Evolutionary conservation across 2,797 vertebrate species (phyloP), one percentile per base, ranked within the genome.

Genomic region (Chelonia mydas): DNA sequence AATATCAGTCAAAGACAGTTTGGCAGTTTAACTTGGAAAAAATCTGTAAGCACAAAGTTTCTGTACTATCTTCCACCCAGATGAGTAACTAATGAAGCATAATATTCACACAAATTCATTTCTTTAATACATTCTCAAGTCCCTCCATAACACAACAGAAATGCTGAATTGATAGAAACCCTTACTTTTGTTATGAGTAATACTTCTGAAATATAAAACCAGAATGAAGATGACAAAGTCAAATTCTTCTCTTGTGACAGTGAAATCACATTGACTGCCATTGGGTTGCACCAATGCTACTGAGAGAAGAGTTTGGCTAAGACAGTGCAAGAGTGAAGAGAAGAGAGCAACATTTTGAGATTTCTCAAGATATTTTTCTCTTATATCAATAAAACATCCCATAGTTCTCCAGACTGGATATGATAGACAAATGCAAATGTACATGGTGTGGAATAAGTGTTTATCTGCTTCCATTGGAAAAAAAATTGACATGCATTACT

Each of bases 1-100:
- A 96, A 90, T 97, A 97, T 98, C 94, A 89, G 86, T 98, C 97
- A 95, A 5, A 76, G 95, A 95, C 51, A 87, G 28, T 84, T 87
- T 92, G 96, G 94, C 92, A 96, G 94, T 95, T 97, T 96, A 97
- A 98, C 96, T 92, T 93, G 84, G 93, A 92, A 97, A 97, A 96
- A 51, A 96, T 95, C 94, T 90, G 91, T 94, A 94, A 97, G 90
- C 92, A 95, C 90, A 94, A 97, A 97, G 97, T 97, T 97, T 95
- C 96, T 90, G 92, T 95, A 76, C 91, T 85, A 79, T 87, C 97
- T 98, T 98, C 95, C 95, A 91, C 96, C 93, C 90, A 91, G 89
- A 72, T 86, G 96, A 93, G 89, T 84, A 84, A 95, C 90, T 97
- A 97, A 97, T 97, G 97, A 97, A 97, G 97, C 97, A 94, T 74